Evolutionary conservation across 1,140 invertebrate genomes (phyloP).

Genomic region (Aplysia californica): DNA sequence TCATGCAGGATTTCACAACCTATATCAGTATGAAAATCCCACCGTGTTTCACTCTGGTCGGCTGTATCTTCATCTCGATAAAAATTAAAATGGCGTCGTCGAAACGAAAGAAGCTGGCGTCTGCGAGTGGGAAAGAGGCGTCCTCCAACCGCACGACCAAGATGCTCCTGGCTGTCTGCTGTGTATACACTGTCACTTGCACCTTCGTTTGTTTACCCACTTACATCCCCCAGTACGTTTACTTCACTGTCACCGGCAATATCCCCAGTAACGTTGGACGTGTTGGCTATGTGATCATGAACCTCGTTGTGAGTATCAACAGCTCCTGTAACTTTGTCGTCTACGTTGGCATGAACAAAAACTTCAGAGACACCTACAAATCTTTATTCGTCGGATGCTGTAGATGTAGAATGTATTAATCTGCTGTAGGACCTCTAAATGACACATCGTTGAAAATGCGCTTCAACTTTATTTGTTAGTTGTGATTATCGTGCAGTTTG

Average conservation of each 20-base stretch:
- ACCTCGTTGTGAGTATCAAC: background rate
- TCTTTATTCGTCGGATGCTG: no score
- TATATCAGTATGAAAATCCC: background rate
- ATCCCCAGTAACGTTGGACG: background rate
- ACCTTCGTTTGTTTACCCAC: background rate
- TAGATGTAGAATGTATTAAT: no score
- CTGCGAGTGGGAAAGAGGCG: no score
- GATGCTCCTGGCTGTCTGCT: conserved; percentile 10
- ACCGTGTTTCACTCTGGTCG: no score
- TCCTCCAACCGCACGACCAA: conserved; percentile 12
- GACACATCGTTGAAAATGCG: no score
- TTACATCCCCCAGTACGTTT: background rate
- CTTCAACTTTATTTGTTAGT: no score
- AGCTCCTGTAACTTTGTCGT: conserved; percentile 8
- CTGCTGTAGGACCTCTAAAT: no score
- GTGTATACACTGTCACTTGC: conserved; percentile 1
- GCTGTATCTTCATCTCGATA: no score
- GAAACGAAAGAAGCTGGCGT: conserved; percentile 8
- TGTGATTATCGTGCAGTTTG: no score
- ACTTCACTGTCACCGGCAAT: background rate
- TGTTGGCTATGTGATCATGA: background rate
- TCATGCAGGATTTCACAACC: background rate
- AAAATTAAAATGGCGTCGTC: conserved; percentile 4
- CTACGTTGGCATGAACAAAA: no score
- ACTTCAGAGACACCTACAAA: no score